Conservation (phyloP, 2,797 vertebrate species). For the Delichon dasypus region DNA sequence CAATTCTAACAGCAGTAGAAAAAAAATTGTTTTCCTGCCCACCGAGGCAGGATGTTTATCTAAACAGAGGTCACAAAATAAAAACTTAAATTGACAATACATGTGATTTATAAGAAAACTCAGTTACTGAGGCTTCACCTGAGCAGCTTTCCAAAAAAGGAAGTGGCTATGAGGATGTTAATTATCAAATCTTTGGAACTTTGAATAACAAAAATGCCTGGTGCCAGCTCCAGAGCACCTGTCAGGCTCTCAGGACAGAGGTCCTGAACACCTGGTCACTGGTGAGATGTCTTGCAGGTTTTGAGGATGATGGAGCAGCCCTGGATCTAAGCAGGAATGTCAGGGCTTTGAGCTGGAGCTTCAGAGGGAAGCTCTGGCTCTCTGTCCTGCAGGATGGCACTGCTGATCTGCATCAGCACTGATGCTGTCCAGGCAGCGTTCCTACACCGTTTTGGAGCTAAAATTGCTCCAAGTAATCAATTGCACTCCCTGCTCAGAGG, state of each 20-base stretch:
- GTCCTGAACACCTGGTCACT: too few species aligned
- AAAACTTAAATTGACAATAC: background rate
- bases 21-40: background rate
- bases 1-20: background rate
- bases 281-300: rapidly evolving
- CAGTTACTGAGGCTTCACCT: background rate
- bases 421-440: rapidly evolving
- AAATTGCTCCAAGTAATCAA: background rate
- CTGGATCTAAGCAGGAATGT: too few species aligned
- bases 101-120: background rate
- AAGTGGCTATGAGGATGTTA: background rate
- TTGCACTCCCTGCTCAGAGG: background rate
- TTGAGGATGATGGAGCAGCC: rapidly evolving
- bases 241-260: background rate
- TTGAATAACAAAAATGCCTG: background rate
- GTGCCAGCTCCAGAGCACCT: background rate
- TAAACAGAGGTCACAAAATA: background rate
- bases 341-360: too few species aligned
- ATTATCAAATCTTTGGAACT: background rate
- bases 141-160: background rate
- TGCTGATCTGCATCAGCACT: background rate
- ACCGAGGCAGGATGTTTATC: background rate
- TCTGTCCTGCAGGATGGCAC: background rate
- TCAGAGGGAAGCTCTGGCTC: background rate
- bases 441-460: too few species aligned